Base-by-base conservation (phyloP, 1,140 invertebrate species). In the Hylaeus volcanicus region DNA sequence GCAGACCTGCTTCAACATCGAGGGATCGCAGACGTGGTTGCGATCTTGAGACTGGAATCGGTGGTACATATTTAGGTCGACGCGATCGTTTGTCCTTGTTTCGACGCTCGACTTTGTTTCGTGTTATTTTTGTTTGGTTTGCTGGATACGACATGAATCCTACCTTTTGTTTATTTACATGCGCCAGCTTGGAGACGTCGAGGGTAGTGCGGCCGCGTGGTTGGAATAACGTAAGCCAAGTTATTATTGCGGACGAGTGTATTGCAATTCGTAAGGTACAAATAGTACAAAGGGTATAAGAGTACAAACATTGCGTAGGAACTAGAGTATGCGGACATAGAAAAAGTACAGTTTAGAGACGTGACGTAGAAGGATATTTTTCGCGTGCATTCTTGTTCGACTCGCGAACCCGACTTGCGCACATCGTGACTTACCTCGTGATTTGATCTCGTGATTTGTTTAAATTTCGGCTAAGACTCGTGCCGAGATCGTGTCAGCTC, bases 221-320 rank as follows among this genome's bases (percentile, higher is more conserved):
- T 5, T 3, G n/a, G 15, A 66, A 79, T 56, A 80, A 80, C 37
- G 53, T 15, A 64, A 81, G 84, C 64, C 55, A 9, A 14, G 11
- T 77, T 9, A 90, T 91, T 91, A 92, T 92, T 92, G 89, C 89
- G 90, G 92, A 93, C 92, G 92, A 93, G 88, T 93, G 91, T 93
- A 93, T 93, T 93, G 91, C 91, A 91, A 92, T 92, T 92, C 87
- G 88, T 90, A 91, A 92, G 92, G 92, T 93, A 93, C 92, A 93
- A 93, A 93, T 91, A 92, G 92, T 93, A 93, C 89, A 93, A 93
- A 93, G 92, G 92, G 88, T 93, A 93, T 92, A 92, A 93, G 91
- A 93, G 90, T 93, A 93, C 90, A 93, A 93, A 93, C 89, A 92
- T 93, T 92, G 91, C 92, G 87, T 93, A 93, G 92, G 92, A 93